These are phyloP conservation scores for Cantharis rustica DNA, from an alignment of 2,888 invertebrate genomes.

Conservation along the genomic window DNA sequence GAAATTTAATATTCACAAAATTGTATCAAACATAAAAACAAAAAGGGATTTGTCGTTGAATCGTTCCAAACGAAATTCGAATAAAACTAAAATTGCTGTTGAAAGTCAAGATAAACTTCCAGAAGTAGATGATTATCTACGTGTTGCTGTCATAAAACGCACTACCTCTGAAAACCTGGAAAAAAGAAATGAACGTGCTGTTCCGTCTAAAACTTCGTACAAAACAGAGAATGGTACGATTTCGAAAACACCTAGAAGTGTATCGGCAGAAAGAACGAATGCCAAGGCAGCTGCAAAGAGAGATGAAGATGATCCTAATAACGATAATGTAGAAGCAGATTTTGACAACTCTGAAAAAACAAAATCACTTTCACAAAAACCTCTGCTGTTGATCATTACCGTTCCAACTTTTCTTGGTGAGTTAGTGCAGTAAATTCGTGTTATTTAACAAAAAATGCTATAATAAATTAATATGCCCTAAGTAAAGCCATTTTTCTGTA, in stretches of 20 bases:
- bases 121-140: background rate
- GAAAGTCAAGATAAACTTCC: background rate
- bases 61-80: background rate
- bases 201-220: no score
- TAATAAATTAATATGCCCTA: background rate
- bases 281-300: no score
- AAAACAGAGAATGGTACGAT: no score
- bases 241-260: no score
- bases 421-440: background rate
- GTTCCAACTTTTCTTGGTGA: conserved; percentile 30
- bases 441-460: background rate
- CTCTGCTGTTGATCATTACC: conserved; percentile 23
- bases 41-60: background rate
- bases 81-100: background rate
- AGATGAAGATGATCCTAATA: no score
- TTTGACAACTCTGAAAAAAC: background rate
- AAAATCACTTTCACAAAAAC: background rate
- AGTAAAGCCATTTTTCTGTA: background rate
- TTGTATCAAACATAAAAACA: background rate
- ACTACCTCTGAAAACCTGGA: no score
- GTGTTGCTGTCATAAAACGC: background rate
- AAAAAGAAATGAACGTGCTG: no score
- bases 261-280: no score
- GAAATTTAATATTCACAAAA: background rate
- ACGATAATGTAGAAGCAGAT: background rate